Conservation (phyloP, 2,113 vertebrate species). For the Natator depressus region DNA sequence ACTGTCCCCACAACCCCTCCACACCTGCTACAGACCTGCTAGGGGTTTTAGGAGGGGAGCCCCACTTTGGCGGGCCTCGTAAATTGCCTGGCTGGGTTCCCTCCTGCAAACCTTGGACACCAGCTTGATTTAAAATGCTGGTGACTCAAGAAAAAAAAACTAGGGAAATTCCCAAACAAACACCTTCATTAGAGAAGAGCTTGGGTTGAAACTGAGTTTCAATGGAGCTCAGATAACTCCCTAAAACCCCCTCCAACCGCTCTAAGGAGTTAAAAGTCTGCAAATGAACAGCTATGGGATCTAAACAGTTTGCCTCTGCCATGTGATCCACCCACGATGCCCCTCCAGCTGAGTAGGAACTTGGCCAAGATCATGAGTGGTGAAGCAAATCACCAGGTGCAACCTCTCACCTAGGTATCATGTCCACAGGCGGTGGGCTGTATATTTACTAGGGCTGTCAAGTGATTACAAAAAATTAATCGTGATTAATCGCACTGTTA, state of each 20-base stretch:
- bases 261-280: background rate
- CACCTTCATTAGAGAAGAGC: background rate
- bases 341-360: background rate
- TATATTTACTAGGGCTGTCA: background rate
- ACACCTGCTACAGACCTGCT: background rate
- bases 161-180: background rate
- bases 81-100: background rate
- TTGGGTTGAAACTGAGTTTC: background rate
- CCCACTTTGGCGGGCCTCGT: background rate
- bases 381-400: background rate
- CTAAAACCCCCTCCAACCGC: background rate
- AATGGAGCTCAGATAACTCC: no score
- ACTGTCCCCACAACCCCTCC: background rate
- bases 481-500: no score
- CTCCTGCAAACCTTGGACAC: background rate
- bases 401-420: background rate
- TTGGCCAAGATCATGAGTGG: background rate
- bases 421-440: background rate
- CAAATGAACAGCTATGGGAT: background rate
- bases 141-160: background rate
- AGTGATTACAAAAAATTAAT: no score
- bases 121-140: background rate
- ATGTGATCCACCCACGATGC: background rate
- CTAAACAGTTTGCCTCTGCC: background rate
- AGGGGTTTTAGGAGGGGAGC: background rate